A percentile compares a stretch with the other conserved stretches of the same genome.
Conservation (phyloP, 2,113 vertebrate species). For the Lepus europaeus region DNA sequence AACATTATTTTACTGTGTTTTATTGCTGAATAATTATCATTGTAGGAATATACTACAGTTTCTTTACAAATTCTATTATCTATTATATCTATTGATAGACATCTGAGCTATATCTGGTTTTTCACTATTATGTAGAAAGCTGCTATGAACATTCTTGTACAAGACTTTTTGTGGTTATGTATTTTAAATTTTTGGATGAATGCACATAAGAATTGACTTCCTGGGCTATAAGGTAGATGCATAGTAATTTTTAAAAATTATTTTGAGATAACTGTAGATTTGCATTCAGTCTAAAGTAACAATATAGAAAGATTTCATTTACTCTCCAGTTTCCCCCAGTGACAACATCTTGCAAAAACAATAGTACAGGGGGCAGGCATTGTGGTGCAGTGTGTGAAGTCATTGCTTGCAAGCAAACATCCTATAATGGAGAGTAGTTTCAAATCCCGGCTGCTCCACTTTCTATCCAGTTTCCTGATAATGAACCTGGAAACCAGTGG, state of each 20-base stretch:
- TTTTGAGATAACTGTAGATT: background rate
- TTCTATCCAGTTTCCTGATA: no score
- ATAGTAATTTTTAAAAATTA: background rate
- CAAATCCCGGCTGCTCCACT: no score
- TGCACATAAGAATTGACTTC: background rate
- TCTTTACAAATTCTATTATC: background rate
- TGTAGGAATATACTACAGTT: background rate
- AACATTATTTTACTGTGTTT: background rate
- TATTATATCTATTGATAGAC: background rate
- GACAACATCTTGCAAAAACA: background rate
- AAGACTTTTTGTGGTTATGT: background rate
- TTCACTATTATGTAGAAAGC: no score
- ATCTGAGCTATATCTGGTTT: background rate
- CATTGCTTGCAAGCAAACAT: no score
- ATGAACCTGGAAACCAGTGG: no score
- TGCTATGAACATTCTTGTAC: background rate
- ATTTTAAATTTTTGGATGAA: background rate
- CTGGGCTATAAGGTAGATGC: background rate
- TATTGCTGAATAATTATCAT: background rate
- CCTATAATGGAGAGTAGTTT: no score
- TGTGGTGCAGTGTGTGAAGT: no score
- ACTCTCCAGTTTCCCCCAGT: background rate
- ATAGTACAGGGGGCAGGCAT: no score
- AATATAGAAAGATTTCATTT: background rate
- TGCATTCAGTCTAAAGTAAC: background rate